phyloP scores from a whole-genome alignment of 2,888 invertebrate species.

The Melieria crassipennis region DNA sequence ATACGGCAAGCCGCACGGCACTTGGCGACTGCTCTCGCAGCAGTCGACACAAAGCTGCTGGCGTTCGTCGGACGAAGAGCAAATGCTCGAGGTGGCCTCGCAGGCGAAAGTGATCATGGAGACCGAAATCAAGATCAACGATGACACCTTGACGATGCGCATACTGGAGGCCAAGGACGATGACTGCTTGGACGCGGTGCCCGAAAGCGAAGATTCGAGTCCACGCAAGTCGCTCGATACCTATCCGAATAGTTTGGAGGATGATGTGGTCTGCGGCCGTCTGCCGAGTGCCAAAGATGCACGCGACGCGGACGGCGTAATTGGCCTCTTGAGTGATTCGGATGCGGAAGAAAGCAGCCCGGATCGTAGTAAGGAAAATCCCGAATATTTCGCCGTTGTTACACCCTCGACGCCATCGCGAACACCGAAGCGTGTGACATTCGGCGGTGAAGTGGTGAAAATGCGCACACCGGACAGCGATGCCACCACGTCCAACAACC shows the following conservation, averaged over 20 bases:
- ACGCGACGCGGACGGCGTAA: conserved; percentile 63
- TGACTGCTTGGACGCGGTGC: conserved; percentile 44
- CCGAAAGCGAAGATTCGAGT: conserved; percentile 57
- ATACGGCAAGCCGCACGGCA: conserved; percentile 20
- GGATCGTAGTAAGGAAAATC: conserved; percentile 30
- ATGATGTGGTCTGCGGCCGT: conserved; percentile 62
- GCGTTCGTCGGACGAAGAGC: conserved; percentile 50
- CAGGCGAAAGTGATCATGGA: conserved; percentile 80
- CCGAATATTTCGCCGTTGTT: conserved; percentile 34
- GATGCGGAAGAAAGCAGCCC: conserved; percentile 69
- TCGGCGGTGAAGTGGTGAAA: conserved; percentile 88
- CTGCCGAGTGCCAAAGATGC: conserved; percentile 48
- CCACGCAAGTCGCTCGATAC: conserved; percentile 45
- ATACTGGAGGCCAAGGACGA: conserved; percentile 73
- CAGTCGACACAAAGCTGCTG: conserved; percentile 43
- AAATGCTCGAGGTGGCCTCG: conserved; percentile 54
- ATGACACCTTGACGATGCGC: conserved; percentile 85
- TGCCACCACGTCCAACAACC: conserved; percentile 67
- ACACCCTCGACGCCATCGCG: conserved; percentile 64
- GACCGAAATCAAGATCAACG: conserved; percentile 83
- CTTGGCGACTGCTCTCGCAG: conserved; percentile 38
- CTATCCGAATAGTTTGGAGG: conserved; percentile 47
- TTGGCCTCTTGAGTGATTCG: conserved; percentile 72
- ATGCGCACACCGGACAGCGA: conserved; percentile 87
- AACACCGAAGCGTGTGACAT: conserved; percentile 79